These are phyloP conservation scores for Bradypodion ventrale DNA, from an alignment of 2,797 vertebrate genomes.

Conservation along the genomic window DNA sequence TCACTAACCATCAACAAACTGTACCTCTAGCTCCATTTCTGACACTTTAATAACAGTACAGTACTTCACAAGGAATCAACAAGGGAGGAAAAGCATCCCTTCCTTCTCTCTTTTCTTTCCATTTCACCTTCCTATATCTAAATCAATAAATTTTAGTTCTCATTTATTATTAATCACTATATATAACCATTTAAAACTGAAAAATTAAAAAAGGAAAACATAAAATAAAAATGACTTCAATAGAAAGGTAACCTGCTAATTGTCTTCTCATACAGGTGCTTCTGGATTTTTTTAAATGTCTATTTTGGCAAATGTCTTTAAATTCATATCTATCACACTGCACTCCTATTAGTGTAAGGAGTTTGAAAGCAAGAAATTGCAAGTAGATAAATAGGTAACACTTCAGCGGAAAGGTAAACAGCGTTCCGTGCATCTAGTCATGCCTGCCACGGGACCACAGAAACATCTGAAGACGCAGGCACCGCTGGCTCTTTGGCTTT, in stretches of 20 bases:
- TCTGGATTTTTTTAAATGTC: too few species aligned
- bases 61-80: too few species aligned
- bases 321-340: neutral
- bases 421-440: too few species aligned
- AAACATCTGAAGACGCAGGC: too few species aligned
- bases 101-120: neutral
- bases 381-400: too few species aligned
- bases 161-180: too few species aligned
- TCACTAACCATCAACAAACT: conserved; percentile 10
- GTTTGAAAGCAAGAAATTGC: too few species aligned
- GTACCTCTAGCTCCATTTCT: neutral
- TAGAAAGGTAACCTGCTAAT: neutral
- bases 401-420: too few species aligned
- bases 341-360: neutral
- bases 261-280: too few species aligned
- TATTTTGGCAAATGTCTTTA: neutral
- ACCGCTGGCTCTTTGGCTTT: too few species aligned
- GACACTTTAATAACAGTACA: too few species aligned
- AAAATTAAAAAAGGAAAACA: neutral
- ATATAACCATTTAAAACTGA: neutral
- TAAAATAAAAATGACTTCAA: neutral
- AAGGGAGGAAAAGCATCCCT: neutral
- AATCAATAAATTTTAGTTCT: neutral
- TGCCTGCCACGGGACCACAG: too few species aligned
- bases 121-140: neutral